Conservation (phyloP, 1,140 invertebrate species). For the Drosophila suzukii region DNA sequence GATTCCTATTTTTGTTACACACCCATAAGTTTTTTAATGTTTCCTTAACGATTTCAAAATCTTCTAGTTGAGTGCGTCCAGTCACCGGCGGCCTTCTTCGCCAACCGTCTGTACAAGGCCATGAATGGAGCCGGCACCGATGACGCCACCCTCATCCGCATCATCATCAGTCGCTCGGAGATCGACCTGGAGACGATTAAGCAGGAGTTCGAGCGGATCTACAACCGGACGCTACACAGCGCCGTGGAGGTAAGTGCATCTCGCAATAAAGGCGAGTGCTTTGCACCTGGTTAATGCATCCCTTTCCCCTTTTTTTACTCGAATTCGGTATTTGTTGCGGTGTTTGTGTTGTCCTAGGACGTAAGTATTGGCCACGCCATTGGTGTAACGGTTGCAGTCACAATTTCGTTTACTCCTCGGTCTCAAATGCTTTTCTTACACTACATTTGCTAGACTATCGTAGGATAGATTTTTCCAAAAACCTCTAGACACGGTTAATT, state of each 20-base stretch:
- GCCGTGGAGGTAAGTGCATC: conserved; percentile 87
- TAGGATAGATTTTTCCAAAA: no score
- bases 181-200: conserved; percentile 90
- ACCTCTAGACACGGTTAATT: not conserved
- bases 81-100: conserved; percentile 89
- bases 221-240: conserved; percentile 89
- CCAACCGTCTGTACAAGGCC: conserved; percentile 88
- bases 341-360: conserved; percentile 52
- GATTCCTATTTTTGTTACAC: no score
- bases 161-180: conserved; percentile 90
- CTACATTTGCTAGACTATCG: conserved; percentile 8
- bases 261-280: not conserved
- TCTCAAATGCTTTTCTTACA: conserved; percentile 4
- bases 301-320: conserved; percentile 30
- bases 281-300: conserved; percentile 28
- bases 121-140: conserved; percentile 91
- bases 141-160: conserved; percentile 89
- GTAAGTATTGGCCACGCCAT: conserved; percentile 45
- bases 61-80: conserved; percentile 88
- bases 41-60: not conserved
- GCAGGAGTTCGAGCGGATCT: conserved; percentile 88
- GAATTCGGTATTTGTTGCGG: conserved; percentile 30
- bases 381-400: conserved; percentile 7
- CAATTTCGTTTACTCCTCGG: not conserved
- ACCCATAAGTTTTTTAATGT: not conserved